Conservation (phyloP, 2,888 invertebrate genomes). For the Apotomis turbidana region DNA sequence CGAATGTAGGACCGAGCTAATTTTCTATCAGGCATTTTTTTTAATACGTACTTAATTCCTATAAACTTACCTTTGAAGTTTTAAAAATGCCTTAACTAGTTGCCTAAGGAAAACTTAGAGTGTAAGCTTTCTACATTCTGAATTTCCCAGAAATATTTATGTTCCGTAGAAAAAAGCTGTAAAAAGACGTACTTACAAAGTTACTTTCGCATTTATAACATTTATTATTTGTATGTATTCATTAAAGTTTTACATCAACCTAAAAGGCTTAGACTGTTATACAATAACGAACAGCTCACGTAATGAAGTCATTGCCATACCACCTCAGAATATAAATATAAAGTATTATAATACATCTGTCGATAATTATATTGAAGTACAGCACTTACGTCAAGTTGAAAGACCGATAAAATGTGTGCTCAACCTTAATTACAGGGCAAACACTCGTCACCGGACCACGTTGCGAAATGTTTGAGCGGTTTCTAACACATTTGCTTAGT, state of each 20-base stretch:
- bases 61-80: too few relatives aligned
- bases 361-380: constrained; percentile 44
- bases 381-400: constrained; percentile 66
- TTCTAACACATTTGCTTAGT: constrained; percentile 28
- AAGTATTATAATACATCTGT: constrained; percentile 23
- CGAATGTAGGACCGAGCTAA: too few relatives aligned
- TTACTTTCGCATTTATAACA: too few relatives aligned
- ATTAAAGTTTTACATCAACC: background rate
- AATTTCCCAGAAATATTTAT: too few relatives aligned
- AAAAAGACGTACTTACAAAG: too few relatives aligned
- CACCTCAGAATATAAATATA: background rate
- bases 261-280: background rate
- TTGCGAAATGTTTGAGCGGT: constrained; percentile 71
- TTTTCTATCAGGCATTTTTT: too few relatives aligned
- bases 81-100: too few relatives aligned
- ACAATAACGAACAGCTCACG: constrained; percentile 6
- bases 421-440: constrained; percentile 77
- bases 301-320: constrained; percentile 3
- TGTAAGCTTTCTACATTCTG: too few relatives aligned
- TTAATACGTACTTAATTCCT: too few relatives aligned
- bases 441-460: constrained; percentile 57
- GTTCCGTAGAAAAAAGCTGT: too few relatives aligned
- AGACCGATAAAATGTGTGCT: constrained; percentile 72
- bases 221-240: background rate
- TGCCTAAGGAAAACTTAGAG: too few relatives aligned